These are phyloP conservation scores for Mnemiopsis leidyi DNA, from an alignment of 37 sponge, comb jelly and placozoan genomes.

Conservation along the genomic window DNA sequence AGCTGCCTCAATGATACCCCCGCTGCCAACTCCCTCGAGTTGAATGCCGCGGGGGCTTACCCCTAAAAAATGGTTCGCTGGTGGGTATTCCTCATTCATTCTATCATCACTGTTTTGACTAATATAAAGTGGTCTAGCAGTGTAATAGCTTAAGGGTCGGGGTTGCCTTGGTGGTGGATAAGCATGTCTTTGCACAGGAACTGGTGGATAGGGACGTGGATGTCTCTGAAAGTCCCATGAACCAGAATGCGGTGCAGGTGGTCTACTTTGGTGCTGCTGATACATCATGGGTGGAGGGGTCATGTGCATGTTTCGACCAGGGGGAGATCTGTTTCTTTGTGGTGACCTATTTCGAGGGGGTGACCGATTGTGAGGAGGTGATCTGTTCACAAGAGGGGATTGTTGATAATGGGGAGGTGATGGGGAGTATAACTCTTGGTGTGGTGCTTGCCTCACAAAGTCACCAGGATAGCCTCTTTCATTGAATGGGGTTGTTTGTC, in stretches of 20 bases:
- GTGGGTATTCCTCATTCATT: background rate
- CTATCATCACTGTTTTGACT: background rate
- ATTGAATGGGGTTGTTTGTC: background rate
- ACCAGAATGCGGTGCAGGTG: background rate
- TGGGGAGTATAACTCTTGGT: background rate
- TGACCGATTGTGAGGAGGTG: background rate
- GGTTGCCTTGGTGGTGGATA: conserved; percentile 16
- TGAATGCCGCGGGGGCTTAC: conserved; percentile 37
- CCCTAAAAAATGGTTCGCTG: conserved; percentile 63
- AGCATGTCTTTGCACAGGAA: background rate
- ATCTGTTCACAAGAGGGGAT: background rate
- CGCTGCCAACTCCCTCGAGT: conserved; percentile 59
- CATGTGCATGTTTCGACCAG: background rate
- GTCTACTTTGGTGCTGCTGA: background rate
- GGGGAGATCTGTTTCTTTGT: background rate
- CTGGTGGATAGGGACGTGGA: background rate
- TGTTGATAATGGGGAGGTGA: conserved; percentile 2
- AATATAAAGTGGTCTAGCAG: conserved; percentile 23
- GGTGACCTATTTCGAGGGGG: background rate
- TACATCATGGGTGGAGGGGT: background rate
- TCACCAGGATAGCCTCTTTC: background rate
- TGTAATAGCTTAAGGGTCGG: background rate
- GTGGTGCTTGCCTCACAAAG: background rate
- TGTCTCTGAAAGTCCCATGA: background rate
- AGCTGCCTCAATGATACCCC: conserved; percentile 48